Percentiles rank a stretch among this genome's conserved stretches.
Conservation (phyloP, 2,797 vertebrate genomes). For the Rachycentron canadum region DNA sequence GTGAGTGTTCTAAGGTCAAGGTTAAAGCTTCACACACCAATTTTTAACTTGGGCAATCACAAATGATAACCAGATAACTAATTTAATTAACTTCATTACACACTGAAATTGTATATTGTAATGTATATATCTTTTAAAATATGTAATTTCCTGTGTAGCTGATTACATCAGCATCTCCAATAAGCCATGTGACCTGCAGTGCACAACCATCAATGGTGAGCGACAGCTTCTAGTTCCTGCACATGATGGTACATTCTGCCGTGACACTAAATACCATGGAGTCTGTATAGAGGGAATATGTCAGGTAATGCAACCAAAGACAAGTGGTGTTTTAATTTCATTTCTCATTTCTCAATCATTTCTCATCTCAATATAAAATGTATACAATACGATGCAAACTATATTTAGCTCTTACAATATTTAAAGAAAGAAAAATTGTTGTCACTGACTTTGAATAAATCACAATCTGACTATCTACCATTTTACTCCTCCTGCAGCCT, state of each 20-base stretch:
- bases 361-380: not conserved
- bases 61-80: conserved; percentile 10
- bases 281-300: conserved; percentile 92
- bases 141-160: conserved; percentile 80
- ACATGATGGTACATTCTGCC: conserved; percentile 92
- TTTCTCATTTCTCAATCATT: too few species aligned
- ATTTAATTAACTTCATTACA: not conserved
- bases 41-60: not conserved
- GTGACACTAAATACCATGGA: conserved; percentile 87
- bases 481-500: conserved; percentile 79
- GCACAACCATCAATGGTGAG: conserved; percentile 89
- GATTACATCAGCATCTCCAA: conserved; percentile 96
- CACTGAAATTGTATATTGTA: not conserved
- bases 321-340: not conserved
- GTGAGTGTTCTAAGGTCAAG: not conserved
- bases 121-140: not conserved
- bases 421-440: not conserved
- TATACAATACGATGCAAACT: not conserved
- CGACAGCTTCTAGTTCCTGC: conserved; percentile 90
- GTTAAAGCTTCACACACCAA: not conserved
- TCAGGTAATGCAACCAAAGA: conserved; percentile 85
- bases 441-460: not conserved
- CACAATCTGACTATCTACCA: not conserved
- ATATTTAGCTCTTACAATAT: not conserved
- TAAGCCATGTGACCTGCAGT: conserved; percentile 94